These are phyloP conservation scores for Sebastes fasciatus DNA, from an alignment of 2,113 vertebrate genomes.

Conservation along the genomic window DNA sequence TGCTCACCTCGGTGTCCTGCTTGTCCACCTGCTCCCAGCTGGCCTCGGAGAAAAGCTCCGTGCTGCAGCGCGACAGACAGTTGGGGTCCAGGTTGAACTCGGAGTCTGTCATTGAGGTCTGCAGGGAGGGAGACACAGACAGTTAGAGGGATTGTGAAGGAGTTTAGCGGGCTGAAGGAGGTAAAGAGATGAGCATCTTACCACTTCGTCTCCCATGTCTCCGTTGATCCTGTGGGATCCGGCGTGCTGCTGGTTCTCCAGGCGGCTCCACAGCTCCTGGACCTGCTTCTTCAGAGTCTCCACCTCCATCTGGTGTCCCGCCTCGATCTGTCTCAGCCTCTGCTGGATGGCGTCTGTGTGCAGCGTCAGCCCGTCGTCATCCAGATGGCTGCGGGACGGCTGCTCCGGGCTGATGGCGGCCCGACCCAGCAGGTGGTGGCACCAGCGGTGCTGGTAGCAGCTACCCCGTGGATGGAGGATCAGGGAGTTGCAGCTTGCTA, in stretches of 20 bases:
- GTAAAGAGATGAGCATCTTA: slow-evolving; percentile 76
- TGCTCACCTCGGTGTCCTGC: slow-evolving; percentile 94
- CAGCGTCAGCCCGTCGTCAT: slow-evolving; percentile 93
- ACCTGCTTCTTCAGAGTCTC: slow-evolving; percentile 97
- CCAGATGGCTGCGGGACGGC: slow-evolving; percentile 90
- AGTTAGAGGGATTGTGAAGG: no score
- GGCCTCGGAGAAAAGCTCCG: slow-evolving; percentile 97
- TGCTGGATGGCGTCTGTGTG: slow-evolving; percentile 94
- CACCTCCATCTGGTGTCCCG: slow-evolving; percentile 94
- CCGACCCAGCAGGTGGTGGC: slow-evolving; percentile 77
- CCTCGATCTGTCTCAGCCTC: slow-evolving; percentile 95
- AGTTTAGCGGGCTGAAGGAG: background rate
- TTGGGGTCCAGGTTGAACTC: slow-evolving; percentile 96
- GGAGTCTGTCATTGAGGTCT: slow-evolving; percentile 95
- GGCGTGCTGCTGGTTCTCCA: slow-evolving; percentile 91
- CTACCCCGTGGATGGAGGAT: slow-evolving; percentile 82
- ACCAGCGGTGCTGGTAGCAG: slow-evolving; percentile 88
- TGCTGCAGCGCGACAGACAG: slow-evolving; percentile 98
- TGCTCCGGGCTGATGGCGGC: slow-evolving; percentile 89
- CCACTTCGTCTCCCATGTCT: slow-evolving; percentile 93
- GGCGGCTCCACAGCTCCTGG: slow-evolving; percentile 93
- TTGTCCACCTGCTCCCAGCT: slow-evolving; percentile 99
- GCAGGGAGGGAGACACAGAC: slow-evolving; percentile 44
- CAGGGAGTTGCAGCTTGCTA: slow-evolving; percentile 86
- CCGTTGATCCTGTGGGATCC: slow-evolving; percentile 89